phyloP scores from a whole-genome alignment of 1,140 invertebrate genomes.

The Tachypleus tridentatus region DNA sequence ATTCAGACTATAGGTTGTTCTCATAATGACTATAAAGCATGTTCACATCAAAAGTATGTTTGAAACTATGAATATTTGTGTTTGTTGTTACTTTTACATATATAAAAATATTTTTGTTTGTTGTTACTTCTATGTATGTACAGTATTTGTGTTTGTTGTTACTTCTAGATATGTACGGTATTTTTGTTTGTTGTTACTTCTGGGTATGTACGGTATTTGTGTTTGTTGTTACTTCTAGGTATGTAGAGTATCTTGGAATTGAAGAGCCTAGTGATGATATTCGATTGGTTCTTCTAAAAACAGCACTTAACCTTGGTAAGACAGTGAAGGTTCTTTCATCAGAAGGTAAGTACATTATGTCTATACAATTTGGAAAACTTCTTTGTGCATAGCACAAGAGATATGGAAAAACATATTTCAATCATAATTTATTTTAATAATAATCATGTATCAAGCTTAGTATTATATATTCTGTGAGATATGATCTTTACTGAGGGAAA shows the following conservation, averaged over 20 bases:
- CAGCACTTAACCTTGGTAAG: constrained; percentile 15
- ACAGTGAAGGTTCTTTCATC: constrained; percentile 8
- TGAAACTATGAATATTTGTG: too few relatives aligned
- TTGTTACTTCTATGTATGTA: too few relatives aligned
- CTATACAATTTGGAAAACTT: background rate
- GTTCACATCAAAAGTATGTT: too few relatives aligned
- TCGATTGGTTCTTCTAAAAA: constrained; percentile 16
- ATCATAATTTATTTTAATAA: background rate
- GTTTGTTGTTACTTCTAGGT: constrained; percentile 27
- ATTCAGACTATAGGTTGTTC: too few relatives aligned
- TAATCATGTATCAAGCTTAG: constrained; percentile 3
- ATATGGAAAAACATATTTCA: background rate
- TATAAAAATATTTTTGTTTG: too few relatives aligned
- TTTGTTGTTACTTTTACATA: too few relatives aligned
- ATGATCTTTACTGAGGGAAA: too few relatives aligned
- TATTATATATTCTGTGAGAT: background rate
- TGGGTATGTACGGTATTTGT: background rate
- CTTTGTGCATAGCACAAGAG: background rate
- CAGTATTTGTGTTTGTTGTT: too few relatives aligned
- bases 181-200: too few relatives aligned
- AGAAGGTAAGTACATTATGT: constrained; percentile 11
- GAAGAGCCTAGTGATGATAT: constrained; percentile 41
- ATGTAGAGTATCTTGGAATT: constrained; percentile 37
- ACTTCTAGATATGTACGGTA: too few relatives aligned
- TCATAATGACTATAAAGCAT: too few relatives aligned